Evolutionary conservation across 2,797 vertebrate species (phyloP), one percentile per base, ranked within the genome.

Genomic region (Siniperca obscura): DNA sequence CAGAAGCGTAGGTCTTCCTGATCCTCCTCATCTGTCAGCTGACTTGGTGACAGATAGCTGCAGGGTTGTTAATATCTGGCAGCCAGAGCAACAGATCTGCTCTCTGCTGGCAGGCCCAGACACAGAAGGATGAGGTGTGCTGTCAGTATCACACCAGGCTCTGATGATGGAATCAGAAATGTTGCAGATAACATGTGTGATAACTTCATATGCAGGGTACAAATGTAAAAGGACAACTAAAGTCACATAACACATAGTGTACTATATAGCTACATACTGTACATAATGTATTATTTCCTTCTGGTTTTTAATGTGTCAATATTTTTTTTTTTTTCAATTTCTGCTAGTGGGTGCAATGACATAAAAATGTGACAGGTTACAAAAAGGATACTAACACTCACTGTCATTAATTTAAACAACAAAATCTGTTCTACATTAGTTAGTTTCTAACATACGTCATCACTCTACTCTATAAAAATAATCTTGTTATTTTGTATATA

Each of bases 21-120:
- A 40, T 75, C 64, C 57, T 48, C 68, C 30, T 68, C 79, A 74
- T 78, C 56, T 72, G 75, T 85, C 84, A 87, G 83, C 82, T 83
- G 82, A 87, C 61, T 70, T 78, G 85, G 74, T 21, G 61, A 81
- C 76, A 83, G 83, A 80, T 60, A 40, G 60, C 7, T 60, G 71
- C 59, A 12, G 69, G 42, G 71, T 70, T 80, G 71, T 72, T 76
- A 64, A 86, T 79, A 53, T 78, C 48, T 83, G 71, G 53, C 74
- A 79, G 68, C 56, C 52, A 21, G 75, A 71, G 78, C 44, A 44
- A 52, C 64, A 71, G 68, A 82, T 73, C 76, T 67, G 72, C 64
- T 70, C 72, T 70, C 53, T 59, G 78, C 52, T 71, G 79, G 74
- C 78, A 67, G 68, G 46, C 53, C 30, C 42, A 0, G 36, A 34